A percentile compares a stretch with the other conserved stretches of the same genome.
phyloP scores from a whole-genome alignment of 2,113 vertebrate genomes.

The Chlorodrepanis virens region DNA sequence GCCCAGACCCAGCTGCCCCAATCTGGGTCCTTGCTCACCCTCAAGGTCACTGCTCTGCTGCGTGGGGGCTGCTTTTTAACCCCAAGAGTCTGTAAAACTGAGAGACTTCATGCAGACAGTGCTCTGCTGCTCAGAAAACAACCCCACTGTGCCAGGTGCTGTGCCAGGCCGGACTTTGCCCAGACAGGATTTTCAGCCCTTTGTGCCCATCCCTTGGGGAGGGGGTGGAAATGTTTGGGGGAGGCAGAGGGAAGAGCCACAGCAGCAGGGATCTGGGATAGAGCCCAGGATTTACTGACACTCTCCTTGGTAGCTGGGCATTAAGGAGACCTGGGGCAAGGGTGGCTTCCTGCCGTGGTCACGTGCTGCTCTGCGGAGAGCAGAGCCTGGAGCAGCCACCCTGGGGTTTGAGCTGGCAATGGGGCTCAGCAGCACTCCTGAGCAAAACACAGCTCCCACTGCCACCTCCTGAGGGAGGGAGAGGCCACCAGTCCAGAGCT shows the following conservation, averaged over 20 bases:
- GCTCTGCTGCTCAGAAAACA: neutral
- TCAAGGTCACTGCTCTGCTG: neutral
- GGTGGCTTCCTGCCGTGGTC: neutral
- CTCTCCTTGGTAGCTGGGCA: accelerated
- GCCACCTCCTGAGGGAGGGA: neutral
- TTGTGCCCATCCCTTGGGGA: neutral
- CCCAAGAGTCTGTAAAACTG: neutral
- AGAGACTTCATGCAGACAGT: neutral
- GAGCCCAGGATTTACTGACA: neutral
- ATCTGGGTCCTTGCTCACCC: neutral
- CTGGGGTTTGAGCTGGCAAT: neutral
- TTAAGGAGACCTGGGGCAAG: neutral
- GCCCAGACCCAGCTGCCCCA: accelerated
- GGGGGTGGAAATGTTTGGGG: neutral
- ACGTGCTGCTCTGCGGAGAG: neutral
- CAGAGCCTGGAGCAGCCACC: neutral
- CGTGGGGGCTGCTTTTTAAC: neutral
- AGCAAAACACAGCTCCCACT: neutral
- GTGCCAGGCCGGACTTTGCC: neutral
- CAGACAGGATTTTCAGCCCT: neutral
- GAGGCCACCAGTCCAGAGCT: accelerated
- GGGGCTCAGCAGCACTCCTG: neutral
- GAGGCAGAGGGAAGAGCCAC: neutral
- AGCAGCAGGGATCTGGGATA: neutral
- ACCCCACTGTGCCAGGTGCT: neutral